Evolutionary conservation across 1,140 invertebrate genomes (phyloP).

Genomic region (Drosophila bocki): DNA sequence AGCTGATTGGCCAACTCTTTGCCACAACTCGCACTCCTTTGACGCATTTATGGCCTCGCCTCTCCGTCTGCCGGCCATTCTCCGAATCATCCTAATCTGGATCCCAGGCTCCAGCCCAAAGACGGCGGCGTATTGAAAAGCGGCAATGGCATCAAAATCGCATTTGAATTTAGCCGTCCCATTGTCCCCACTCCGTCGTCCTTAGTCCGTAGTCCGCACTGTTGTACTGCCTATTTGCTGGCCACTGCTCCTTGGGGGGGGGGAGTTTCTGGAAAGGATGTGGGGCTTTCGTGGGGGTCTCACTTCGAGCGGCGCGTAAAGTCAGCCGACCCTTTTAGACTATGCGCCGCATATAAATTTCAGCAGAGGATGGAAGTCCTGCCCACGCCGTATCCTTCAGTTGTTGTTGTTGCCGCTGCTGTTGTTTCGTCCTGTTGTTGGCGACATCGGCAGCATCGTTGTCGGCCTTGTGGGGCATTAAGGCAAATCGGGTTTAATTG

Average conservation of each 20-base stretch:
- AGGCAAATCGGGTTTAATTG: constrained; percentile 84
- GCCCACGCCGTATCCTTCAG: constrained; percentile 51
- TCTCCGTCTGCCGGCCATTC: neutral
- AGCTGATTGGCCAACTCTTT: constrained; percentile 2
- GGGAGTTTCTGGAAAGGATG: constrained; percentile 12
- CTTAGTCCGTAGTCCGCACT: neutral
- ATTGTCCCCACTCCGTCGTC: constrained; percentile 22
- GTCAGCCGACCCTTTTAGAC: constrained; percentile 80
- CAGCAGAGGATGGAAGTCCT: constrained; percentile 29
- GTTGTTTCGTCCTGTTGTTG: constrained; percentile 51
- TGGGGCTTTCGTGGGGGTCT: constrained; percentile 10
- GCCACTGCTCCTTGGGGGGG: constrained; percentile 45
- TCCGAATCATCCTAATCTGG: constrained; percentile 19
- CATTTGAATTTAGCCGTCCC: constrained; percentile 78
- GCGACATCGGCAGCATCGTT: constrained; percentile 75
- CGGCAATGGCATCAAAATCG: constrained; percentile 81
- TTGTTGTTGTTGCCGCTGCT: constrained; percentile 43
- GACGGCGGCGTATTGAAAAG: constrained; percentile 73
- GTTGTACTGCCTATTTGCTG: constrained; percentile 36
- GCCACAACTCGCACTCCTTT: constrained; percentile 38
- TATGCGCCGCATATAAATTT: constrained; percentile 82
- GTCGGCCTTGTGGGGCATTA: constrained; percentile 83
- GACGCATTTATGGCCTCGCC: constrained; percentile 43
- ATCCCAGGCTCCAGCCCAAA: constrained; percentile 39
- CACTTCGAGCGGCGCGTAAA: constrained; percentile 65